These are phyloP conservation scores for Corythaeola cristata DNA, from an alignment of 2,113 vertebrate species.

Conservation along the genomic window DNA sequence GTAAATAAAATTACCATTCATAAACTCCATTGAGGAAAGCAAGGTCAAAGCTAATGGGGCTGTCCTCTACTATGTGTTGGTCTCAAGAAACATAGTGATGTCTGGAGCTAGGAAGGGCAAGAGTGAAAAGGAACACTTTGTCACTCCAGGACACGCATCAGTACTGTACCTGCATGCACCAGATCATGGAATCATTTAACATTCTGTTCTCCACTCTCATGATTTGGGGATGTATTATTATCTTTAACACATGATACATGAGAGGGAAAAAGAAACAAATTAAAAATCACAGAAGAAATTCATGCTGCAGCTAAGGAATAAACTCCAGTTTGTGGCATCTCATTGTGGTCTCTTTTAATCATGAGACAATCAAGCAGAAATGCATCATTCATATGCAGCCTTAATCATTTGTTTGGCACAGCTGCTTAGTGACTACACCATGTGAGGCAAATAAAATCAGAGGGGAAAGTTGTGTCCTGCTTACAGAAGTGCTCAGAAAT, in stretches of 20 bases:
- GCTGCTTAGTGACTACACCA: not conserved
- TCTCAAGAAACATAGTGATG: not conserved
- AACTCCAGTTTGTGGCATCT: not conserved
- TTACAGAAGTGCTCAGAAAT: not conserved
- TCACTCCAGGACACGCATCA: not conserved
- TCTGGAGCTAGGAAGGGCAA: not conserved
- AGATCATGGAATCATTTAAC: not conserved
- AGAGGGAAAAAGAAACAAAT: not conserved
- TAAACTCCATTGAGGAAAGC: not conserved
- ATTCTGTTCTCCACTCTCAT: not conserved
- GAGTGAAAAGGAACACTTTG: not conserved
- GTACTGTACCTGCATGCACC: not conserved
- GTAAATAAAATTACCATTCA: not conserved
- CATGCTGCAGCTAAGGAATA: not conserved
- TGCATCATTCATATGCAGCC: not conserved
- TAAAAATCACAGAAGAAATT: not conserved
- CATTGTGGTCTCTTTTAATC: not conserved
- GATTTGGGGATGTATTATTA: not conserved
- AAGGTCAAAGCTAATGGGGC: not conserved
- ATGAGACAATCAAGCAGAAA: not conserved
- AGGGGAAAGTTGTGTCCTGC: not conserved
- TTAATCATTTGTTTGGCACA: not conserved
- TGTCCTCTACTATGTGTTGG: not conserved
- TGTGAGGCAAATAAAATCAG: not conserved
- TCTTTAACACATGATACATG: not conserved